Evolutionary conservation across 2,888 invertebrate genomes (phyloP).

Genomic region (Hoplodrina blanda): DNA sequence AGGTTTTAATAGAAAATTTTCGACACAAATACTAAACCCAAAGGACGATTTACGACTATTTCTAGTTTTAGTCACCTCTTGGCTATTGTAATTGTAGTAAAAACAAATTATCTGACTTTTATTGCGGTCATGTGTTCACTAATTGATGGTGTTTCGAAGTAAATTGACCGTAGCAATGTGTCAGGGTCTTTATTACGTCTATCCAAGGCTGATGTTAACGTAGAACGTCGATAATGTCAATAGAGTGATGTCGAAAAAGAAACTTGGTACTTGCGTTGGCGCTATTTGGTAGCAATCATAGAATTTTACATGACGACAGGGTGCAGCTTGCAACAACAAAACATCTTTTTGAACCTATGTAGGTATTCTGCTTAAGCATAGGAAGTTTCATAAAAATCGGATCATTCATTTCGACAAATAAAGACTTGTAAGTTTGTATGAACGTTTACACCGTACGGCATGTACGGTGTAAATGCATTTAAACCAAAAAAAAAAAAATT

Average conservation of each 20-base stretch:
- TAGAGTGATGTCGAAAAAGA: conserved; percentile 21
- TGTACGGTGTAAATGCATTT: no score
- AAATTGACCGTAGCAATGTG: conserved; percentile 36
- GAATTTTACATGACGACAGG: no score
- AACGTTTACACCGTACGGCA: no score
- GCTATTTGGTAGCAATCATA: no score
- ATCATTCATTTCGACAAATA: no score
- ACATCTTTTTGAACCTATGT: no score
- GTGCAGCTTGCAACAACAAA: no score
- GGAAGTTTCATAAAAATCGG: no score
- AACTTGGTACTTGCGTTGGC: background rate
- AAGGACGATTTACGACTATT: background rate
- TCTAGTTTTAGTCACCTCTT: background rate
- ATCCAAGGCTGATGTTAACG: conserved; percentile 25
- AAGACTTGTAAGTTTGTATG: no score
- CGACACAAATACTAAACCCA: background rate
- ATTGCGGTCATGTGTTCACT: conserved; percentile 17
- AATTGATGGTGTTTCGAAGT: conserved; percentile 19
- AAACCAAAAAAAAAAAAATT: no score
- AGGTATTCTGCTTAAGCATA: no score
- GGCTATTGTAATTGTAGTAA: background rate
- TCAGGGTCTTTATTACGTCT: conserved; percentile 40
- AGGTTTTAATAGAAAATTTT: background rate
- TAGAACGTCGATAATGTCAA: conserved; percentile 23
- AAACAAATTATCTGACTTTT: conserved; percentile 18